Percentiles rank a stretch among this genome's conserved stretches.
These are phyloP conservation scores for Teinopalpus imperialis DNA, from an alignment of 2,888 invertebrate species.

Conservation along the genomic window DNA sequence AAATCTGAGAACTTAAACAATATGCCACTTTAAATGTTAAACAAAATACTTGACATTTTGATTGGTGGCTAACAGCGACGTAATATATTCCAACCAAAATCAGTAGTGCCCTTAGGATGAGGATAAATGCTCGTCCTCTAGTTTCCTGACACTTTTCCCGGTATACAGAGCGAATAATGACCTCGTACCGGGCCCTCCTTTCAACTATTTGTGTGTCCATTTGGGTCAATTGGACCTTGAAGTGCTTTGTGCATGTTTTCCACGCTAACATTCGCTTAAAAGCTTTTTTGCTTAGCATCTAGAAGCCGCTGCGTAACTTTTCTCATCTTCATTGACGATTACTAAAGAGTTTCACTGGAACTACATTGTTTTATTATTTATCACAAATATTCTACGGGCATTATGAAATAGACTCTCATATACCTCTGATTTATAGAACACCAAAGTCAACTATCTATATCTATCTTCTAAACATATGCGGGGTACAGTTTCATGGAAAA, in stretches of 20 bases:
- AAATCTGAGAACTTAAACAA: no score
- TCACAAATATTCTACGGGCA: no score
- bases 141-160: constrained; percentile 70
- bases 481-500: no score
- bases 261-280: constrained; percentile 48
- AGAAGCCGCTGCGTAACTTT: constrained; percentile 31
- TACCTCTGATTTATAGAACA: no score
- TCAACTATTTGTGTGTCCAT: constrained; percentile 77
- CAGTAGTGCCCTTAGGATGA: constrained; percentile 74
- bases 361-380: constrained; percentile 21
- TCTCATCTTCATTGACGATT: constrained; percentile 22
- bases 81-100: constrained; percentile 68
- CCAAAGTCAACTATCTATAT: no score
- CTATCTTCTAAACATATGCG: no score
- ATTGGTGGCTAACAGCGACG: constrained; percentile 64
- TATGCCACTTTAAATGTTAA: no score
- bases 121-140: constrained; percentile 73
- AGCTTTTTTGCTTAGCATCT: constrained; percentile 59
- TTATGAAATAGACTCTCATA: no score
- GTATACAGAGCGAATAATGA: constrained; percentile 74
- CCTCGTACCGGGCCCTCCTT: constrained; percentile 58
- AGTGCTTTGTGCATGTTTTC: constrained; percentile 68
- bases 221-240: constrained; percentile 76
- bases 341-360: background rate
- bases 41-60: constrained; percentile 60